These are phyloP conservation scores for Diabrotica balteata DNA, from an alignment of 2,888 invertebrate species.

Conservation along the genomic window DNA sequence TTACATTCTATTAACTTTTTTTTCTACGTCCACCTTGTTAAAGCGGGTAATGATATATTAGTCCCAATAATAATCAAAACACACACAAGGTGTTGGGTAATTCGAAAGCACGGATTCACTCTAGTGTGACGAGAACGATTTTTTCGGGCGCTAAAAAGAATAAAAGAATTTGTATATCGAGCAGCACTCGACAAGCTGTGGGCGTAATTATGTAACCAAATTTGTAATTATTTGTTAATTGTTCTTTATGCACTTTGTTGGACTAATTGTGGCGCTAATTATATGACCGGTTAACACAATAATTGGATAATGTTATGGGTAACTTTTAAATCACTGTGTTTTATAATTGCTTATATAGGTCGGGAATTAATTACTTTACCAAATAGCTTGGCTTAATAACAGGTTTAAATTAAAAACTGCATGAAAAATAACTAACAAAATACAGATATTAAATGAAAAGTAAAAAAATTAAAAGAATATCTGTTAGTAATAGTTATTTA, in stretches of 20 bases:
- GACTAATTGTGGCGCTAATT: constrained; percentile 25
- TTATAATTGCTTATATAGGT: too few species aligned
- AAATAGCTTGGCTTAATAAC: too few species aligned
- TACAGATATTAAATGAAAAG: too few species aligned
- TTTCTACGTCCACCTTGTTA: constrained; percentile 13
- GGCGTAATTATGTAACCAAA: constrained; percentile 26
- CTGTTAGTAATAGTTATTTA: too few species aligned
- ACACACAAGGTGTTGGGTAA: constrained; percentile 27
- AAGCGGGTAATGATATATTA: constrained; percentile 13
- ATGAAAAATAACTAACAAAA: too few species aligned
- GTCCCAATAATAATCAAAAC: constrained; percentile 23
- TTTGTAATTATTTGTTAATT: constrained; percentile 30
- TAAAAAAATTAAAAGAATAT: too few species aligned
- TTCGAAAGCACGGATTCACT: constrained; percentile 38
- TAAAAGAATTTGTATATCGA: constrained; percentile 26
- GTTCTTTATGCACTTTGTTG: constrained; percentile 17
- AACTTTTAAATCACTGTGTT: too few species aligned
- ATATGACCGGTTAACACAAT: not conserved
- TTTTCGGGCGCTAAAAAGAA: constrained; percentile 27
- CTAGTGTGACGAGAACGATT: constrained; percentile 43
- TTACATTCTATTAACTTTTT: not conserved
- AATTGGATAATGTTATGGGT: not conserved
- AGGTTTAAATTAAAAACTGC: too few species aligned
- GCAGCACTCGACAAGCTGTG: constrained; percentile 22
- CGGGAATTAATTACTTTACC: too few species aligned